Evolutionary conservation across 2,888 invertebrate genomes (phyloP).

Genomic region (Aphodius sticticus): DNA sequence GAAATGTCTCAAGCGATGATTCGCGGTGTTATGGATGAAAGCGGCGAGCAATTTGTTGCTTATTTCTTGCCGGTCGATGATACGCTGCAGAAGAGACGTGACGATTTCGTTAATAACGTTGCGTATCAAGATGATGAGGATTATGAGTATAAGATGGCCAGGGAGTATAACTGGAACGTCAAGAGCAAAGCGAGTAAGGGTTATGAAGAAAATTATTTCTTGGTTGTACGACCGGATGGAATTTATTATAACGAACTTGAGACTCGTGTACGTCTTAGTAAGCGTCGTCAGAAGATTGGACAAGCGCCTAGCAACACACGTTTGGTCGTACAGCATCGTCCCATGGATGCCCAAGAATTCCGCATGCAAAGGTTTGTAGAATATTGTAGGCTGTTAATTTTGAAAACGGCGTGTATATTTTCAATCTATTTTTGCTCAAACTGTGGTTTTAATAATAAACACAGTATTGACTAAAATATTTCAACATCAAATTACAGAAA

Average conservation of each 20-base stretch:
- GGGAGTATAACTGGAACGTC: slow-evolving; percentile 99
- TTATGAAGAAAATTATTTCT: slow-evolving; percentile 93
- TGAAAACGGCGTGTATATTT: no score
- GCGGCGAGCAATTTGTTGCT: slow-evolving; percentile 98
- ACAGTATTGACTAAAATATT: no score
- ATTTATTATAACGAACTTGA: slow-evolving; percentile 96
- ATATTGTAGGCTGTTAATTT: no score
- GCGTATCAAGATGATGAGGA: slow-evolving; percentile 90
- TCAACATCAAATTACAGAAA: no score
- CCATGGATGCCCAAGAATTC: slow-evolving; percentile 84
- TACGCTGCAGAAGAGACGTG: slow-evolving; percentile 87
- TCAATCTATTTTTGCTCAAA: no score
- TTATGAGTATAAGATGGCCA: slow-evolving; percentile 96
- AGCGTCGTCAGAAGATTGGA: slow-evolving; percentile 82
- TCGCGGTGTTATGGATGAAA: slow-evolving; percentile 98
- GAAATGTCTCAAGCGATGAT: slow-evolving; percentile 99
- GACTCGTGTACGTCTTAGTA: slow-evolving; percentile 92
- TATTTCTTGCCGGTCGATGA: slow-evolving; percentile 97
- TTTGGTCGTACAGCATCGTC: slow-evolving; percentile 89
- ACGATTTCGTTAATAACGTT: slow-evolving; percentile 77
- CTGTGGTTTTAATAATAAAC: no score
- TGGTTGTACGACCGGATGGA: slow-evolving; percentile 88
- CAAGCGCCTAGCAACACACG: slow-evolving; percentile 73
- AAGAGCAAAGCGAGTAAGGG: slow-evolving; percentile 80
- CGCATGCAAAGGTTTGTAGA: slow-evolving; percentile 70